These are phyloP conservation scores for Cirrhinus mrigala DNA, from an alignment of 2,797 vertebrate genomes.

Conservation along the genomic window DNA sequence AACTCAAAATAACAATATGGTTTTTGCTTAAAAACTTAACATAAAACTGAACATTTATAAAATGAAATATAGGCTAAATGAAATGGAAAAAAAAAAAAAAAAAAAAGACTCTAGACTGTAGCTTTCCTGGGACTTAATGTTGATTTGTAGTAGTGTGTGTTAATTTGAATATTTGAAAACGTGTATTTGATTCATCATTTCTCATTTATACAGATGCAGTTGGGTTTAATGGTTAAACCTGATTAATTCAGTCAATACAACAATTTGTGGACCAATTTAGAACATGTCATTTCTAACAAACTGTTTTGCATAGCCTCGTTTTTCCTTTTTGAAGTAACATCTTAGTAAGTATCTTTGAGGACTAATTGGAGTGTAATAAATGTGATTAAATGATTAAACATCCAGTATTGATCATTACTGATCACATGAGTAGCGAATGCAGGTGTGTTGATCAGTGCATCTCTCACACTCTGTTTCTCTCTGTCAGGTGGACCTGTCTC, in stretches of 20 bases:
- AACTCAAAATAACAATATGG: background rate
- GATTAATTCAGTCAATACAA: background rate
- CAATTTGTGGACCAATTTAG: too few relatives aligned
- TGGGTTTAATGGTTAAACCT: background rate
- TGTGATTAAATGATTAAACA: background rate
- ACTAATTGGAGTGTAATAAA: too few relatives aligned
- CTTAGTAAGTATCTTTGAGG: too few relatives aligned
- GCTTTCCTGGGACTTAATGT: too few relatives aligned
- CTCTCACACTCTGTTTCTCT: background rate
- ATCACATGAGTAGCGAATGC: background rate
- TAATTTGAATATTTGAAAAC: background rate
- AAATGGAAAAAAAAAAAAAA: too few relatives aligned
- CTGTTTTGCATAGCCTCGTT: too few relatives aligned
- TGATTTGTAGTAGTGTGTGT: too few relatives aligned
- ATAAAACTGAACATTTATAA: too few relatives aligned
- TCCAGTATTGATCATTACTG: background rate
- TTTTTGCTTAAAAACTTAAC: too few relatives aligned
- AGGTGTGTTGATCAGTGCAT: background rate
- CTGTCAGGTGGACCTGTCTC: slow-evolving; percentile 91
- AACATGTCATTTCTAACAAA: background rate
- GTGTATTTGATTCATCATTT: background rate
- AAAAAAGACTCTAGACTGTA: too few relatives aligned
- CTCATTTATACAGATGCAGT: background rate
- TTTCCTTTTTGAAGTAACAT: too few relatives aligned
- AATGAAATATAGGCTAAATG: too few relatives aligned